These are phyloP conservation scores for Drosophila pseudoobscura DNA, from an alignment of 1,140 invertebrate genomes.

Conservation along the genomic window DNA sequence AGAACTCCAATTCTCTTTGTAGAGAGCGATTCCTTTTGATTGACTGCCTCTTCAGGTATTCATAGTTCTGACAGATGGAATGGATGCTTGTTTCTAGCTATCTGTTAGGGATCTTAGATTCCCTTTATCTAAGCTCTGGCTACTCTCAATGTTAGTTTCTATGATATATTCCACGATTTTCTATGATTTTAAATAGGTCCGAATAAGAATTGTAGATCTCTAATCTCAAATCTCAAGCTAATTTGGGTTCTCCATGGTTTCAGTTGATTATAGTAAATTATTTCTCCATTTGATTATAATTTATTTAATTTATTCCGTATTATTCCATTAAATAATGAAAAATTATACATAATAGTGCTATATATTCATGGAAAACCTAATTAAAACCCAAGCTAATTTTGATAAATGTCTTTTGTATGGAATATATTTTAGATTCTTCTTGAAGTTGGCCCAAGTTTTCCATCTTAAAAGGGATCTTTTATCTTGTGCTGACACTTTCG, in stretches of 20 bases:
- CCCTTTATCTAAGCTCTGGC: constrained; percentile 7
- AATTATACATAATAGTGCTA: no score
- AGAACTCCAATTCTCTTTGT: constrained; percentile 4
- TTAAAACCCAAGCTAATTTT: no score
- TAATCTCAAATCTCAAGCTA: no score
- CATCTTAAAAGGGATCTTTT: constrained; percentile 1
- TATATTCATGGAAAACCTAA: no score
- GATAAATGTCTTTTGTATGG: no score
- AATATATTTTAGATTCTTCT: background rate
- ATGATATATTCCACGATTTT: constrained; percentile 3
- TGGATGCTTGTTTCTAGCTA: no score
- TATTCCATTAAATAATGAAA: no score
- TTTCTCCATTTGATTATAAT: background rate
- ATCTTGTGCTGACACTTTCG: constrained; percentile 34
- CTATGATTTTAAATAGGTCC: no score
- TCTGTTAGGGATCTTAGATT: constrained; percentile 8
- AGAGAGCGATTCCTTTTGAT: constrained; percentile 25
- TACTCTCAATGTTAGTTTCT: constrained; percentile 23
- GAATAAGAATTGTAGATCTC: no score
- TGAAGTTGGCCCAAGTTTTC: background rate
- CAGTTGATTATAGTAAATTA: no score
- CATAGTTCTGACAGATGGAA: no score
- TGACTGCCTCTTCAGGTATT: constrained; percentile 13
- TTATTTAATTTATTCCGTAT: background rate
- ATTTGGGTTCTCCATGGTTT: no score